Evolutionary conservation across 1,140 invertebrate genomes (phyloP).

Genomic region (Drosophila ironensis): DNA sequence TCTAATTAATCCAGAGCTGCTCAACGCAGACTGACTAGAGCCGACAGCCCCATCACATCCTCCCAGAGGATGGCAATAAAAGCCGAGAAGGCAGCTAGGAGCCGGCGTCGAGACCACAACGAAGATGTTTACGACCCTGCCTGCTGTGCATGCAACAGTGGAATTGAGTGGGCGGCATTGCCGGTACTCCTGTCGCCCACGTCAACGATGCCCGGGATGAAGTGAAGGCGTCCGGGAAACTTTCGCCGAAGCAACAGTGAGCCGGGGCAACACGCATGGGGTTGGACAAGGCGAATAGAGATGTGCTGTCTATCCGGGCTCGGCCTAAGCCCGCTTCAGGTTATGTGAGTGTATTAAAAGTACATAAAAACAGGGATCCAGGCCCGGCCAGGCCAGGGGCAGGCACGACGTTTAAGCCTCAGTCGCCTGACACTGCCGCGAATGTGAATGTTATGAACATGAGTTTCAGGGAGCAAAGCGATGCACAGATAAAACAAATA

Average conservation of each 20-base stretch:
- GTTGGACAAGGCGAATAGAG: too few relatives aligned
- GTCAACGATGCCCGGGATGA: too few relatives aligned
- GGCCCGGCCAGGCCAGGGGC: too few relatives aligned
- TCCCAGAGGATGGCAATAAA: conserved; percentile 23
- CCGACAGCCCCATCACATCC: conserved; percentile 14
- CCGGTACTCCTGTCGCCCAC: too few relatives aligned
- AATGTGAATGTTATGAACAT: conserved; percentile 19
- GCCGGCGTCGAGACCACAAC: conserved; percentile 1
- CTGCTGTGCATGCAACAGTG: conserved; percentile 57
- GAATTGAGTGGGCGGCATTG: conserved; percentile 8
- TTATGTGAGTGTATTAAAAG: conserved; percentile 62
- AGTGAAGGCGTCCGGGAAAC: conserved; percentile 30
- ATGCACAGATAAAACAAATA: conserved; percentile 61
- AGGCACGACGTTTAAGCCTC: conserved; percentile 31
- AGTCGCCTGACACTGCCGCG: conserved; percentile 34
- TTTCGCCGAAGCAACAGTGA: conserved; percentile 65
- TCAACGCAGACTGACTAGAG: background rate
- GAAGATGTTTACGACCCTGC: conserved; percentile 37
- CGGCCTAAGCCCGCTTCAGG: conserved; percentile 21
- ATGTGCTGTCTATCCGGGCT: conserved; percentile 53
- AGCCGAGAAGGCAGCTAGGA: conserved; percentile 1
- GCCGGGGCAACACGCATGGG: conserved; percentile 37
- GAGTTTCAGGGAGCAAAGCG: background rate
- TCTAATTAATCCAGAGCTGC: conserved; percentile 36
- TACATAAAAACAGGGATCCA: conserved; percentile 50